Conservation (phyloP, 2,888 invertebrate species). For the Pachycephus smyrnensis region DNA sequence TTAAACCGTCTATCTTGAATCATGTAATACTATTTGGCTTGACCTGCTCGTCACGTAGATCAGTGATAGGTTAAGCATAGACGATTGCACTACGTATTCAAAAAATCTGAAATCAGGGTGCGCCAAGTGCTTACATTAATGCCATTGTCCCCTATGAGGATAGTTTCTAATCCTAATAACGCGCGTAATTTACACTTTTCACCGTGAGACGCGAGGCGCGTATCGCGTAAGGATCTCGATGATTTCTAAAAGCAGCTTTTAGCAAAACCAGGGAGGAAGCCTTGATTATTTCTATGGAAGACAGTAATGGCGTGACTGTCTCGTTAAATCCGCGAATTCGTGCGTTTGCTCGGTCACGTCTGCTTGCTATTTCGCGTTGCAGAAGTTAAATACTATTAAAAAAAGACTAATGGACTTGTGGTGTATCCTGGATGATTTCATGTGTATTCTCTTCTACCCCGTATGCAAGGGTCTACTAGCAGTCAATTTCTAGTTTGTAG, state of each 20-base stretch:
- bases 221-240: neutral
- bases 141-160: neutral
- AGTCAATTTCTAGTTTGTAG: neutral
- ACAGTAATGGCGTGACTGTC: neutral
- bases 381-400: neutral
- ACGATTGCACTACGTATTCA: constrained; percentile 11
- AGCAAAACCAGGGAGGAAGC: neutral
- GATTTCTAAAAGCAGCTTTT: neutral
- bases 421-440: neutral
- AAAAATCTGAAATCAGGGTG: constrained; percentile 33
- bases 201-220: neutral
- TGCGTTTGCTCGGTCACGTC: neutral
- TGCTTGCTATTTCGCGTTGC: neutral
- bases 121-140: constrained; percentile 9
- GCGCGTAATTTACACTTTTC: neutral
- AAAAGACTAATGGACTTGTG: neutral
- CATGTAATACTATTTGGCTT: constrained; percentile 6
- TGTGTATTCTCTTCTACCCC: neutral
- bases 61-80: neutral
- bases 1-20: neutral
- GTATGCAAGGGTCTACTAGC: neutral
- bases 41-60: constrained; percentile 29
- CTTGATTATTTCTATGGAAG: neutral
- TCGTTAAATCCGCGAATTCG: neutral
- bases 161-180: constrained; percentile 1